Evolutionary conservation across 2,888 invertebrate species (phyloP).

Genomic region (Zaprionus lineosus): DNA sequence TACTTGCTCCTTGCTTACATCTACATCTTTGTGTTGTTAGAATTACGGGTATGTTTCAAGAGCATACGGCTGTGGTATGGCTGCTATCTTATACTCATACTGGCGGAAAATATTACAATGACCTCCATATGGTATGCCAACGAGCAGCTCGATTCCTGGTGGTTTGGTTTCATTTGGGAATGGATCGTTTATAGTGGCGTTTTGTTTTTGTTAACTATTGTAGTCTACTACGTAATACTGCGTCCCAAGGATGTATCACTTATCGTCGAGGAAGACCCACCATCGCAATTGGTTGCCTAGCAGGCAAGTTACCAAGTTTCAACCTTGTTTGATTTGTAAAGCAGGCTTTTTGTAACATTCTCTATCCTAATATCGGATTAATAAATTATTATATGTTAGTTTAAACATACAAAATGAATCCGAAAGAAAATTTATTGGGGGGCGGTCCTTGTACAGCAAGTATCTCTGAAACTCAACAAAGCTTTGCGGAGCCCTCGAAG

Average conservation of each 20-base stretch:
- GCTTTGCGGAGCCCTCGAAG: constrained; percentile 60
- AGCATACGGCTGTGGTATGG: constrained; percentile 88
- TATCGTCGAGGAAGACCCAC: constrained; percentile 71
- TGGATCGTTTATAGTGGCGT: constrained; percentile 85
- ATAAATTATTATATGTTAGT: constrained; percentile 14
- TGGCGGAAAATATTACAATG: constrained; percentile 87
- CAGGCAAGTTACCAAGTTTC: constrained; percentile 21
- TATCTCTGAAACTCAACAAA: constrained; percentile 53
- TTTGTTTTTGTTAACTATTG: constrained; percentile 85
- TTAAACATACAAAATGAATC: constrained; percentile 13
- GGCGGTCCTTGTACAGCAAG: constrained; percentile 36
- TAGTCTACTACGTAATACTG: constrained; percentile 86
- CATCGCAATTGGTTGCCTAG: constrained; percentile 47
- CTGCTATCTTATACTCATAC: constrained; percentile 87
- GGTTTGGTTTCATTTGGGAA: constrained; percentile 87
- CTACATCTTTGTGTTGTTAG: constrained; percentile 90
- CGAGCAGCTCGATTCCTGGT: constrained; percentile 86
- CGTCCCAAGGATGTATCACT: constrained; percentile 86
- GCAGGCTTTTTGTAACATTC: constrained; percentile 25
- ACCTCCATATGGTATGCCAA: constrained; percentile 87
- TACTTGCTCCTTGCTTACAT: constrained; percentile 89
- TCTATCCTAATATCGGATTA: background rate
- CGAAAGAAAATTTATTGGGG: constrained; percentile 33
- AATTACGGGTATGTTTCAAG: constrained; percentile 90
- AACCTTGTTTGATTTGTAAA: constrained; percentile 37